Base-by-base conservation (phyloP, 2,113 vertebrate genomes). In the Galemys pyrenaicus region DNA sequence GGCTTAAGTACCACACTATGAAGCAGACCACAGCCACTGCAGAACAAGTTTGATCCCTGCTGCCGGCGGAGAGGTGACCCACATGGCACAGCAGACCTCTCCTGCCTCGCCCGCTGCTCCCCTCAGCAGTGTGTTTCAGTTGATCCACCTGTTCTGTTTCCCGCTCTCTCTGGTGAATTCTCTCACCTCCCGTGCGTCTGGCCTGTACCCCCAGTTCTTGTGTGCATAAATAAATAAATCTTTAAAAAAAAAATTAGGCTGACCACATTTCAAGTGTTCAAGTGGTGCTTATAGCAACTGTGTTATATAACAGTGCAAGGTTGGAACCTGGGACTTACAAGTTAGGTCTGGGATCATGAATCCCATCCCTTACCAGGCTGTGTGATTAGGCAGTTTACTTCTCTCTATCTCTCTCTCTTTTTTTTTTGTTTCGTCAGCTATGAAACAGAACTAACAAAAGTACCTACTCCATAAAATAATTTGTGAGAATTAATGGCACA, bases 401-500 rank as follows among this genome's bases (percentile, higher is more conserved):
- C 35, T 89, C 44, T 73, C 20, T 71, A 46, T 39, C 82, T 54
- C n/a, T n/a, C n/a, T n/a, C n/a, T n/a, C n/a, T n/a, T n/a, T n/a
- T n/a, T n/a, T n/a, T n/a, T n/a, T 58, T 75, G 28, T 84, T 87
- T 91, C 39, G 93, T 87, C 58, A 77, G 58, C 24, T 67, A 71
- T 68, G 62, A 91, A 82, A 75, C 84, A 32, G 49, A 83, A 92
- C 32, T 80, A 89, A 82, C 78, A 85, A 73, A 9, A 82, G 56
- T 64, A 56, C 44, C 51, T 30, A 64, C 26, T 60, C 77, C 60
- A 30, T 24, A 70, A 26, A 22, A 54, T 87, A 68, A 91, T 30
- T 56, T 67, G 12, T 80, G 75, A 93, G 17, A 12, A 65, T 90
- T 77, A 84, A 80, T 83, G 37, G 65, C 30, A 92, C 37, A 51